Evolutionary conservation across 2,888 invertebrate species (phyloP), one percentile per base, ranked within the genome.

Genomic region (Linnaemya tessellans): DNA sequence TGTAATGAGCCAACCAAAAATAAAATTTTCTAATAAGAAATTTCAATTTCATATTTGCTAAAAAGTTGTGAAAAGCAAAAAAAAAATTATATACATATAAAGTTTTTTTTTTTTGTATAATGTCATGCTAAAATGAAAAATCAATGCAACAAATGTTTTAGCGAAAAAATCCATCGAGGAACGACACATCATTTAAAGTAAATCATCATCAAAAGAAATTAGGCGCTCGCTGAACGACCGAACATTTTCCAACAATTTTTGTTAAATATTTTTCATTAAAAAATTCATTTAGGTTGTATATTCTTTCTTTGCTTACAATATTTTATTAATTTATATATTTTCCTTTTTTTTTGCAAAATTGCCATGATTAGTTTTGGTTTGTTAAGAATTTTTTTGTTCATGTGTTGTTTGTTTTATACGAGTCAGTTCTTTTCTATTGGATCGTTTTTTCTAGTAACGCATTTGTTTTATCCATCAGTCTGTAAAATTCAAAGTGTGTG

Each of bases 151-250:
- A 89, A 81, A 86, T 87, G 71, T 75, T 82, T 78, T 89, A 86
- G 88, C 89, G 88, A 88, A 89, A 89, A 88, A 88, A 89, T 88
- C 89, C 90, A 89, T 90, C 90, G 90, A 89, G 89, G 87, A 89
- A 89, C 88, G 89, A 90, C 91, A 91, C 89, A 90, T 91, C 91
- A 91, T 91, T 91, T 91, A 89, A 89, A 89, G 88, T 88, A 88
- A 91, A 89, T 88, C 89, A 89, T 90, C 91, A 90, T 91, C 90
- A 89, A 89, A 88, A 86, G 89, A 90, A 90, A 90, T 90, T 89
- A 89, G 90, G 89, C 85, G 75, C 82, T 85, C 85, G 75, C 82
- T 85, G 83, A 80, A 65, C 68, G 18, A 35, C 13, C 60, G 38
- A 68, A 25, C 54, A 11, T 38, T 78, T 78, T 67, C 60, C 38